Evolutionary conservation across 2,113 vertebrate genomes (phyloP), one percentile per base, ranked within the genome.

Genomic region (Gymnorhina tibicen): DNA sequence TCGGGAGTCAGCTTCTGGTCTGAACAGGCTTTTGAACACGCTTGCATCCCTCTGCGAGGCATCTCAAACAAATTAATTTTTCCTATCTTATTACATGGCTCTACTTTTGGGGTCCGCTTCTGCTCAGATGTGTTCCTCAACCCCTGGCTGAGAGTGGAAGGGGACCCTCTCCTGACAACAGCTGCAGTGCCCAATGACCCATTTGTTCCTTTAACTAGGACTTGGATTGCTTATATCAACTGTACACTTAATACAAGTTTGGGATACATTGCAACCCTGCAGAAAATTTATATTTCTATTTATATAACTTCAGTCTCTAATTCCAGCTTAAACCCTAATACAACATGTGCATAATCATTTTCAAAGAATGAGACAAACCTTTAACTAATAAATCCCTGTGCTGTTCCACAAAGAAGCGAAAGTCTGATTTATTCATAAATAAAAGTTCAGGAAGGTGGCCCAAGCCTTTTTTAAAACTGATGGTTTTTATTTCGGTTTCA

Each of bases 21-120:
- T 59, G n/a, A 53, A 42, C 26, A 28, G 73, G 47, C 23, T 32
- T 41, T 66, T 63, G 33, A 78, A 42, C 26, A 42, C 17, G 9
- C 9, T 56, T 1, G 0, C 2, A 10, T 37, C 21, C n/a, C 4
- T 3, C 53, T 64, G 23, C 0, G 0, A 85, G 46, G 32, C 26
- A 58, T 24, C 58, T 49, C 30, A 42, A 41, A 17, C 14, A 46
- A 46, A 35, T 58, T 33, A 1, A 16, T 73, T 73, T 26, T 27
- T 85, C 44, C 52, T 44, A 37, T 24, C 13, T 86, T 59, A 33
- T 37, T 35, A 37, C 4, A 27, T 11, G 8, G 21, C 53, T 47
- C 16, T 44, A 4, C 6, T 64, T 86, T 79, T 42, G 20, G 22
- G 12, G 49, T 69, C 39, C 23, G 5, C 7, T 63, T 75, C 42